Evolutionary conservation across 2,113 vertebrate species (phyloP), one percentile per base, ranked within the genome.

Genomic region (Aspiorhynchus laticeps): DNA sequence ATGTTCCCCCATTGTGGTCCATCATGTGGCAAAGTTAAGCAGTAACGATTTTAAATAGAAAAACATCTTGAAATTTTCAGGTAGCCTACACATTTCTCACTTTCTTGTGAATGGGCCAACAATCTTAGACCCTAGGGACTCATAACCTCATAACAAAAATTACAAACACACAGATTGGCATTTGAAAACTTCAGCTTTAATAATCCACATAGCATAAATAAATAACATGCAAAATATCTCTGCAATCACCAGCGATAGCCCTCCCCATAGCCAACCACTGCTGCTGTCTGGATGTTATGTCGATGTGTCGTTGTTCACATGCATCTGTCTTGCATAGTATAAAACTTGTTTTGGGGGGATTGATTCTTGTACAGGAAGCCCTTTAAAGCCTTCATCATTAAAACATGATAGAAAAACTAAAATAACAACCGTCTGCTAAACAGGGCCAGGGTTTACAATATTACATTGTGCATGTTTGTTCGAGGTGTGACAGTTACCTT

Each of bases 281-380:
- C 78, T 75, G 41, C 67, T 38, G 43, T 83, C 76, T 75, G 71
- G 53, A 51, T 73, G 78, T 67, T 28, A 26, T 33, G 65, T 86
- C 14, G 26, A 41, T 71, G 65, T 82, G 71, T 36, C 21, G 7
- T 51, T 67, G 31, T 51, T 56, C 79, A 85, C 86, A 83, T 87
- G 80, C 80, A 21, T 63, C 51, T 79, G 83, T 80, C 76, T 89
- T 89, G 88, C 88, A 89, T 89, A 89, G 88, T 83, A 86, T 83
- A 85, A 65, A 71, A 59, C 19, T n/a, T 41, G 21, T 43, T 56
- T 51, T 74, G 19, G 53, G 67, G 38, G 15, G 21, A 21, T 24
- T 26, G 69, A 33, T 33, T 86, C 85, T 90, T 86, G 78, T 81
- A 87, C 79, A 71, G 86, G 86, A 90, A 91, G 90, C 88, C 90